These are phyloP conservation scores for Falcaria lacertinaria DNA, from an alignment of 2,888 invertebrate genomes.

Conservation along the genomic window DNA sequence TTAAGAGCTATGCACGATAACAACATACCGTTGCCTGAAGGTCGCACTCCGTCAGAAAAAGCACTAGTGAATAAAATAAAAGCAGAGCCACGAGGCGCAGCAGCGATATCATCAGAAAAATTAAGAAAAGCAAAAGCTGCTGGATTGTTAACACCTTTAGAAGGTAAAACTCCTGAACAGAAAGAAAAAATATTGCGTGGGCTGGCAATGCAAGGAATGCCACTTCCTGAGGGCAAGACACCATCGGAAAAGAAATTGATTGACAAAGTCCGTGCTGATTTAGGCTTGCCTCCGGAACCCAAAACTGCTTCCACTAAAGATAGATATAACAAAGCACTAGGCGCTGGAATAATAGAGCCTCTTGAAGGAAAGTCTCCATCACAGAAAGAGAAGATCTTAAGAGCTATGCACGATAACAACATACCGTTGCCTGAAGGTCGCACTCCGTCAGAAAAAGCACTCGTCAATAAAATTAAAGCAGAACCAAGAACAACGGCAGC, in stretches of 20 bases:
- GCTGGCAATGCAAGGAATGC: slow-evolving; percentile 6
- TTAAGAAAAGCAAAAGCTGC: slow-evolving; percentile 6
- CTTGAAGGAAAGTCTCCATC: slow-evolving; percentile 24
- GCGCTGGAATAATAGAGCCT: slow-evolving; percentile 25
- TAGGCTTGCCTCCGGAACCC: slow-evolving; percentile 6
- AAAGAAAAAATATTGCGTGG: slow-evolving; percentile 9
- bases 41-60: slow-evolving; percentile 7
- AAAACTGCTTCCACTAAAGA: neutral
- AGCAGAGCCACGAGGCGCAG: slow-evolving; percentile 12
- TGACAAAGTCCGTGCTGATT: slow-evolving; percentile 1
- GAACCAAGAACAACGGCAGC: neutral
- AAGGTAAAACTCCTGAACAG: slow-evolving; percentile 7
- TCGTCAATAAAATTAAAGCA: slow-evolving; percentile 14
- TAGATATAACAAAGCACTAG: slow-evolving; percentile 17
- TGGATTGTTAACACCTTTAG: slow-evolving; percentile 7
- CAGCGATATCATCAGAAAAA: slow-evolving; percentile 9
- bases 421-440: slow-evolving; percentile 12
- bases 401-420: slow-evolving; percentile 11
- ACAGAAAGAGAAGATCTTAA: slow-evolving; percentile 21
- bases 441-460: slow-evolving; percentile 18
- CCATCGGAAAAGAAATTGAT: slow-evolving; percentile 11
- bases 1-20: slow-evolving; percentile 5
- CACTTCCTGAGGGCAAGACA: slow-evolving; percentile 10
- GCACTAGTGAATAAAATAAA: slow-evolving; percentile 10
- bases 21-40: slow-evolving; percentile 7